Conservation (phyloP, 2,888 invertebrate genomes). For the Chorisops tibialis region DNA sequence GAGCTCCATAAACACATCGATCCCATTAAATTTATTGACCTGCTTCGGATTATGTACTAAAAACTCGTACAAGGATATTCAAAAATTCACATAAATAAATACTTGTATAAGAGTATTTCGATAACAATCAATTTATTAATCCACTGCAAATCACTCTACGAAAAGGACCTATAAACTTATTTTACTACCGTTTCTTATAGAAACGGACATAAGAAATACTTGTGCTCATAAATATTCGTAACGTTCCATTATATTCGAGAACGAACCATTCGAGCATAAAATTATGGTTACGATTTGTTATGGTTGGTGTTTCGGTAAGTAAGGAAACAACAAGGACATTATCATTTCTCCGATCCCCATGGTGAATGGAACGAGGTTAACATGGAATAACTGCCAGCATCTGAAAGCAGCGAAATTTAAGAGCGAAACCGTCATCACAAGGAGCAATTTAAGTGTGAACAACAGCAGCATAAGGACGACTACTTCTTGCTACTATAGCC, state of each 20-base stretch:
- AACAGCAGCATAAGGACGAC: background rate
- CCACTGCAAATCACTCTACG: constrained; percentile 5
- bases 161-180: constrained; percentile 3
- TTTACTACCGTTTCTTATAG: constrained; percentile 1
- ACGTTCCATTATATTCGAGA: constrained; percentile 2
- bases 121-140: constrained; percentile 9
- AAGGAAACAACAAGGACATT: constrained; percentile 11
- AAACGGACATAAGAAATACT: constrained; percentile 7
- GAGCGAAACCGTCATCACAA: constrained; percentile 1
- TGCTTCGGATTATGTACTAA: too few species aligned
- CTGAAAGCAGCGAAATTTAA: background rate
- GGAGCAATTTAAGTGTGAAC: background rate
- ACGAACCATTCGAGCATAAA: constrained; percentile 19
- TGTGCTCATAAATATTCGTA: constrained; percentile 15
- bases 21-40: too few species aligned
- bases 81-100: background rate
- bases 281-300: constrained; percentile 21
- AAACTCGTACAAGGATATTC: background rate
- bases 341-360: constrained; percentile 14
- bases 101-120: background rate
- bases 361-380: background rate
- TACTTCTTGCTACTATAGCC: background rate
- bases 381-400: constrained; percentile 2
- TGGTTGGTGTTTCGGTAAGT: constrained; percentile 1
- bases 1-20: too few species aligned